Conservation (phyloP, 1,140 invertebrate species). For the Rhysida immarginata region DNA sequence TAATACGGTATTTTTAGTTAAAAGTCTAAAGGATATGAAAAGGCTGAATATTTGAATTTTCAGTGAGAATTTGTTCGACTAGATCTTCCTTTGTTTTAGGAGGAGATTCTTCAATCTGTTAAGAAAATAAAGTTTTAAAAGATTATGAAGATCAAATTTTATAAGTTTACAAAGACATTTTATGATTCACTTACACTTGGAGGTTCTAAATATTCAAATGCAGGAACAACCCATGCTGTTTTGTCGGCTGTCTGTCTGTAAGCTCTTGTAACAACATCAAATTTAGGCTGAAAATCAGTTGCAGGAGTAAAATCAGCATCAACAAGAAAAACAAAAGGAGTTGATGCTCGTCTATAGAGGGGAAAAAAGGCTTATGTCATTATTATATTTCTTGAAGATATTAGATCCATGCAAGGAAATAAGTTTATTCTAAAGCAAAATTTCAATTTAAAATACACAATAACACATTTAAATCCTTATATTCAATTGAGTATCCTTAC, state of each 20-base stretch:
- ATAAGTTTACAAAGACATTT: background rate
- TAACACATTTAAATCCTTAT: no score
- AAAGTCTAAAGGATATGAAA: constrained; percentile 17
- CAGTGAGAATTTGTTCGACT: constrained; percentile 19
- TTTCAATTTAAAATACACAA: no score
- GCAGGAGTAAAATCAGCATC: constrained; percentile 23
- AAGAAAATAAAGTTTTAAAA: background rate
- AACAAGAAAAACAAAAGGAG: constrained; percentile 17
- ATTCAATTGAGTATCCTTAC: no score
- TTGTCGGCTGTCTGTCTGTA: constrained; percentile 9
- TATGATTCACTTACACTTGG: constrained; percentile 15
- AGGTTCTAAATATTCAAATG: constrained; percentile 22
- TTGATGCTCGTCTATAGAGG: constrained; percentile 15
- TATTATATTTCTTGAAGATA: no score
- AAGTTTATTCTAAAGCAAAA: no score
- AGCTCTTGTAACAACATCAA: constrained; percentile 7
- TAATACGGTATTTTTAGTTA: background rate
- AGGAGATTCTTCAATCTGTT: constrained; percentile 17
- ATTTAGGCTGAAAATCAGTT: constrained; percentile 18
- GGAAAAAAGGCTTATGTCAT: no score
- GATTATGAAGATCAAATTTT: background rate
- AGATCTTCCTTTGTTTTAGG: constrained; percentile 22
- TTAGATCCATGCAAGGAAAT: no score
- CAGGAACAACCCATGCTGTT: constrained; percentile 20
- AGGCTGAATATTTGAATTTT: constrained; percentile 20